These are phyloP conservation scores for Melieria picta DNA, from an alignment of 2,888 invertebrate species.

Conservation along the genomic window DNA sequence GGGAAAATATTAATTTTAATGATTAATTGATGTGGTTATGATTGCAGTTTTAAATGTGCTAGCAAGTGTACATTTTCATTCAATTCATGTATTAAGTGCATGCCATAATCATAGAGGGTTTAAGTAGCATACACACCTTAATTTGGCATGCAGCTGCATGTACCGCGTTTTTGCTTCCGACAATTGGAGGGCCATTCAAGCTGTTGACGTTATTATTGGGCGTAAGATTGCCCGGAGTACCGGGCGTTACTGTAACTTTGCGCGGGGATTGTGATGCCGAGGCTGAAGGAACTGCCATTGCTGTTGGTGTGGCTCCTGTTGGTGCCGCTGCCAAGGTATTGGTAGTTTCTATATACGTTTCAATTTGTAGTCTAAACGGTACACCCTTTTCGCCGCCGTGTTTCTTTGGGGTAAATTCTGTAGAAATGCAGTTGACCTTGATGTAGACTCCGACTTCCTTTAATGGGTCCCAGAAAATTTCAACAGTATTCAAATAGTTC, in stretches of 20 bases:
- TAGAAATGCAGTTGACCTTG: constrained; percentile 96
- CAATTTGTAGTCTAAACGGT: constrained; percentile 94
- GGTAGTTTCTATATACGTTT: constrained; percentile 73
- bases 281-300: constrained; percentile 38
- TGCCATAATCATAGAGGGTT: background rate
- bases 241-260: constrained; percentile 37
- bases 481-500: constrained; percentile 79
- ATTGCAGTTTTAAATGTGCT: background rate
- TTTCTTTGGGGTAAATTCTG: constrained; percentile 97
- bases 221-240: constrained; percentile 47
- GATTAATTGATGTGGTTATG: too few relatives aligned
- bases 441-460: constrained; percentile 96
- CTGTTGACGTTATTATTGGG: constrained; percentile 39
- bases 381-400: constrained; percentile 99
- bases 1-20: background rate
- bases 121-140: constrained; percentile 73
- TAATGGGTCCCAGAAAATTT: constrained; percentile 94
- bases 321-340: constrained; percentile 43
- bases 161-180: constrained; percentile 70
- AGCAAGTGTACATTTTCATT: background rate
- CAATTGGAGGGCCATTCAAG: constrained; percentile 40
- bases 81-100: background rate
- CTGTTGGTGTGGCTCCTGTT: constrained; percentile 39
- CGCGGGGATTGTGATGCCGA: constrained; percentile 10
- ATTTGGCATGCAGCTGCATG: constrained; percentile 97